Percentiles rank a stretch among this genome's conserved stretches.
These are phyloP conservation scores for Drosophila ambigua DNA, from an alignment of 1,140 invertebrate genomes.

Conservation along the genomic window DNA sequence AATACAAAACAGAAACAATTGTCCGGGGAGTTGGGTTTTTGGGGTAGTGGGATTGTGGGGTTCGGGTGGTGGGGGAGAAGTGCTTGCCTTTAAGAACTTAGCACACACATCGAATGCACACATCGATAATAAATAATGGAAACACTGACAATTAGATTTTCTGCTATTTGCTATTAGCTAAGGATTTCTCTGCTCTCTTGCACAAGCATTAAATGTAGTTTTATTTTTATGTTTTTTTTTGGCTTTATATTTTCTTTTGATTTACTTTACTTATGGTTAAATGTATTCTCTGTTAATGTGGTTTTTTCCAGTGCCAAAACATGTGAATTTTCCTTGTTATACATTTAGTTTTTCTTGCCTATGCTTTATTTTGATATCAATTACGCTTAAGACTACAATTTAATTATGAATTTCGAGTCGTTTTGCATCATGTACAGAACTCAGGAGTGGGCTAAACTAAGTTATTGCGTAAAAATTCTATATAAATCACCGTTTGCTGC, in stretches of 20 bases:
- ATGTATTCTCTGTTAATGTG: constrained; percentile 59
- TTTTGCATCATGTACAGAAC: constrained; percentile 49
- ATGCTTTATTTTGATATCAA: constrained; percentile 56
- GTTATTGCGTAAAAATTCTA: constrained; percentile 61
- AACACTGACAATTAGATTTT: constrained; percentile 80
- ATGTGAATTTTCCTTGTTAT: constrained; percentile 62
- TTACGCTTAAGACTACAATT: constrained; percentile 56
- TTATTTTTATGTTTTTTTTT: constrained; percentile 24
- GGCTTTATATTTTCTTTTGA: constrained; percentile 50
- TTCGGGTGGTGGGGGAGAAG: not conserved
- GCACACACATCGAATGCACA: constrained; percentile 66
- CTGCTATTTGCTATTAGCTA: constrained; percentile 73
- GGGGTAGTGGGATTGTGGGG: constrained; percentile 28
- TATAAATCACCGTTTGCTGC: constrained; percentile 75
- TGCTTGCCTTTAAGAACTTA: constrained; percentile 52
- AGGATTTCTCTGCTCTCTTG: constrained; percentile 44
- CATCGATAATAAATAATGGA: constrained; percentile 72
- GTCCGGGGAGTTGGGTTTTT: constrained; percentile 19
- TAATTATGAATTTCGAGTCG: constrained; percentile 50
- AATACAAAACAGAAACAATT: constrained; percentile 18
- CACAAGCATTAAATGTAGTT: constrained; percentile 56
- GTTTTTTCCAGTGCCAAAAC: constrained; percentile 65
- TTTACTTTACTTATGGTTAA: constrained; percentile 59
- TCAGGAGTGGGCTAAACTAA: constrained; percentile 61
- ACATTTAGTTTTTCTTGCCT: constrained; percentile 27